Evolutionary conservation across 2,888 invertebrate genomes (phyloP), one percentile per base, ranked within the genome.

Genomic region (Rhamphomyia laevipes): DNA sequence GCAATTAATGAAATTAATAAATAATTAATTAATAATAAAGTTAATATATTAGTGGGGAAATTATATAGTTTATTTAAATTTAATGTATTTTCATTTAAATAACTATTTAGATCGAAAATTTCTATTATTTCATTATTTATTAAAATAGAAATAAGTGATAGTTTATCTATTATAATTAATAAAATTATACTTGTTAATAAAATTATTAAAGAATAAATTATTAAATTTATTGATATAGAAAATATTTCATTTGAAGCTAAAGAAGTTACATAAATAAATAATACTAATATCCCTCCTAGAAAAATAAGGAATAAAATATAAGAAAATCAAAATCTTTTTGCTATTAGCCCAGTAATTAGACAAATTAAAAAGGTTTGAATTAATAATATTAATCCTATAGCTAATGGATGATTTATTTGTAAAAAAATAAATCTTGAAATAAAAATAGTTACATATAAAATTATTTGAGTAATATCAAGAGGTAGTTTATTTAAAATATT

Each of bases 401-500:
- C 72, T 63, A 79, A 33, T 0, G 77, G 76, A 33, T 78, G 73
- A 51, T 66, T 71, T 63, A 70, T 58, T 57, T 73, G 66, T 58
- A 74, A 61, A 61, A 68, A 61, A 57, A 63, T 56, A 30, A 71
- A 63, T 52, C 73, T 58, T 59, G 68, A 61, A 59, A 73, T 58
- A 58, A 56, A 65, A 63, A 50, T 52, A 37, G 55, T 18, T 15
- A 43, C 48, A 40, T 55, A 53, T 49, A 61, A 23, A 41, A 60
- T 56, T 53, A 63, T 57, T 60, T 67, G 63, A 48, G 63, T 57
- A 55, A 63, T 63, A 53, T 70, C 76, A 79, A 74, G 73, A 73
- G 73, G 69, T 80, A 80, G 76, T 80, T 80, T 78, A 73, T 69
- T 60, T 56, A 69, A 80, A 80, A 80, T 78, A 73, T 77, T 78